Conservation (phyloP, 2,113 vertebrate species). For the Pangasianodon hypophthalmus region DNA sequence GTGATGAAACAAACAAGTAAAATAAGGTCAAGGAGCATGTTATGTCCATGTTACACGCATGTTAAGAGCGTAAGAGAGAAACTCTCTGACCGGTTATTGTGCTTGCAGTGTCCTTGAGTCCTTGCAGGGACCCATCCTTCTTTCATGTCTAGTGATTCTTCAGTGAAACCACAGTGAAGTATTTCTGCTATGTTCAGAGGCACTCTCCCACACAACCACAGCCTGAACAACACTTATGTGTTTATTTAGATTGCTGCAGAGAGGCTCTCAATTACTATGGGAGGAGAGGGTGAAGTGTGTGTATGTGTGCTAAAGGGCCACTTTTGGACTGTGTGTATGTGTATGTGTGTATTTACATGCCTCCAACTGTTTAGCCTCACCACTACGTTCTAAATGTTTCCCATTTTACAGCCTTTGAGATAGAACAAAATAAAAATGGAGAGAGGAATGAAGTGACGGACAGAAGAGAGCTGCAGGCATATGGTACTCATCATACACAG, state of each 20-base stretch:
- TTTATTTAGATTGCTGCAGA: conserved; percentile 48
- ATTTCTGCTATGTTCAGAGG: conserved; percentile 65
- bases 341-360: conserved; percentile 16
- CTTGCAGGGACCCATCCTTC: conserved; percentile 26
- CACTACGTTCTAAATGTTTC: conserved; percentile 11
- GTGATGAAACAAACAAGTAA: not conserved
- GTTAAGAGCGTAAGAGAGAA: not conserved
- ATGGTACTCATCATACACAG: conserved; percentile 30
- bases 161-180: conserved; percentile 54
- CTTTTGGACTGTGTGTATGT: conserved; percentile 1
- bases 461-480: conserved; percentile 14
- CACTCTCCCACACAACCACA: conserved; percentile 51
- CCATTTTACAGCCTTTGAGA: conserved; percentile 23
- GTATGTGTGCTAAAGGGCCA: not conserved
- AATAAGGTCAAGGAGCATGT: not conserved
- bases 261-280: conserved; percentile 42
- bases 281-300: conserved; percentile 43
- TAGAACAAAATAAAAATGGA: conserved; percentile 35
- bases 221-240: conserved; percentile 37
- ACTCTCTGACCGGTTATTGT: conserved; percentile 34
- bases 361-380: not conserved
- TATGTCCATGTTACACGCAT: not conserved
- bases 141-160: conserved; percentile 45
- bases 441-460: conserved; percentile 37
- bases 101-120: conserved; percentile 10